These are phyloP conservation scores for Motacilla tschutschensis DNA, from an alignment of 2,113 vertebrate species.

Conservation along the genomic window DNA sequence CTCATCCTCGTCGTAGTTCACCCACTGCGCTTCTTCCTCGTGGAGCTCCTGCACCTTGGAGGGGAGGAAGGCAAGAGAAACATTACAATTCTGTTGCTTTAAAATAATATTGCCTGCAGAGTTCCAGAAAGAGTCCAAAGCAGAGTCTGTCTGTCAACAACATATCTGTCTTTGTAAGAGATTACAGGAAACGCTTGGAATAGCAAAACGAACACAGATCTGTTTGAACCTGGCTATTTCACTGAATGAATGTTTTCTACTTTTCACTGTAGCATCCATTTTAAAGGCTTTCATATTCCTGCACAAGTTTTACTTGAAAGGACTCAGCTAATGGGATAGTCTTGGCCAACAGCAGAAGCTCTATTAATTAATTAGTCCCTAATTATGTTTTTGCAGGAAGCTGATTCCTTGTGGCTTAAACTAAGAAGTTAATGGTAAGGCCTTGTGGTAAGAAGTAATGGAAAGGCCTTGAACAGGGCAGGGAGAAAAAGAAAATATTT, in stretches of 20 bases:
- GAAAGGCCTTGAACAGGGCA: neutral
- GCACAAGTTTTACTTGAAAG: neutral
- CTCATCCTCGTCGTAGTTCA: slow-evolving; percentile 96
- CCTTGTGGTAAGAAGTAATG: neutral
- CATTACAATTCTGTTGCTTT: neutral
- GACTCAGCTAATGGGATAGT: neutral
- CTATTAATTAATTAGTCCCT: neutral
- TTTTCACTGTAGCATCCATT: neutral
- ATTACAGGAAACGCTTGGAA: slow-evolving; percentile 1
- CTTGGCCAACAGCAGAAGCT: neutral
- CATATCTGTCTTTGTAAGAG: neutral
- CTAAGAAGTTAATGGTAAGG: neutral
- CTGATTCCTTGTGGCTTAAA: neutral
- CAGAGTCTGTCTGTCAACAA: neutral
- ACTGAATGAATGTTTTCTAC: neutral
- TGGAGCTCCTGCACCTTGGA: slow-evolving; percentile 94
- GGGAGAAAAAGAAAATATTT: neutral
- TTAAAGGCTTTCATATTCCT: neutral
- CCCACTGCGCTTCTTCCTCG: slow-evolving; percentile 95
- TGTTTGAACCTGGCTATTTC: neutral
- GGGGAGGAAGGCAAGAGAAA: neutral
- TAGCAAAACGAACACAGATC: neutral
- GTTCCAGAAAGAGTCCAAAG: slow-evolving; percentile 11
- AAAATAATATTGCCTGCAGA: neutral
- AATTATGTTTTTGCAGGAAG: neutral